phyloP scores from a whole-genome alignment of 2,888 invertebrate species.

The Trachelus iudaicus region DNA sequence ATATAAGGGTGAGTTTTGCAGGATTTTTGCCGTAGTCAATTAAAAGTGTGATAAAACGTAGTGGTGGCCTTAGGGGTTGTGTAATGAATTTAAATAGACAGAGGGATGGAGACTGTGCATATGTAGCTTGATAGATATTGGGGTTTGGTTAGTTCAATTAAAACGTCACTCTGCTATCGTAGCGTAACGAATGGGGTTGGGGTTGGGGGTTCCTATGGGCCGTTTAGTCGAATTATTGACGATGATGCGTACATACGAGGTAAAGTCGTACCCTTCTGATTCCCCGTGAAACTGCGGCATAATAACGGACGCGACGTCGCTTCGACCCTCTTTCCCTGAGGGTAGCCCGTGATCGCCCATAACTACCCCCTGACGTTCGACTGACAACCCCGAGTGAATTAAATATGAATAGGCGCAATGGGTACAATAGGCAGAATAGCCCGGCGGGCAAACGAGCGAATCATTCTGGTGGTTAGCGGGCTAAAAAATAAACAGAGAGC shows the following conservation, averaged over 20 bases:
- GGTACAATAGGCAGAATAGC: slow-evolving; percentile 10
- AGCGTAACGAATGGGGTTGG: slow-evolving; percentile 38
- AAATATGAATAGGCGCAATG: slow-evolving; percentile 45
- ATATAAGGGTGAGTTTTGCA: too few relatives aligned
- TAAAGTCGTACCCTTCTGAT: slow-evolving; percentile 12
- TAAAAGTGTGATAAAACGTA: too few relatives aligned
- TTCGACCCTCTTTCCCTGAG: neutral
- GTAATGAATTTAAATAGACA: neutral
- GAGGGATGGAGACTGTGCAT: neutral
- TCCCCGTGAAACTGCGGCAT: slow-evolving; percentile 34
- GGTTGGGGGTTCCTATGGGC: slow-evolving; percentile 27
- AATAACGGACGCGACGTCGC: slow-evolving; percentile 34
- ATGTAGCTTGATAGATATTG: neutral
- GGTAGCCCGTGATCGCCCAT: slow-evolving; percentile 6
- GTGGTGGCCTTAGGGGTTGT: too few relatives aligned
- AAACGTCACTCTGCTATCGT: slow-evolving; percentile 31
- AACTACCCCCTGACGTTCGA: slow-evolving; percentile 32
- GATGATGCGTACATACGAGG: slow-evolving; percentile 34
- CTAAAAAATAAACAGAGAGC: too few relatives aligned
- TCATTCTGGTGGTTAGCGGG: neutral
- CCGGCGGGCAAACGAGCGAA: slow-evolving; percentile 4
- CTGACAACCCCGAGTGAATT: slow-evolving; percentile 38
- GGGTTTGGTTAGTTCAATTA: slow-evolving; percentile 30
- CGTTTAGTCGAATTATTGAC: slow-evolving; percentile 47
- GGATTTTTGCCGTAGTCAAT: too few relatives aligned